Base-by-base conservation (phyloP, 2,888 invertebrate genomes). In the Trachelus stipa region DNA sequence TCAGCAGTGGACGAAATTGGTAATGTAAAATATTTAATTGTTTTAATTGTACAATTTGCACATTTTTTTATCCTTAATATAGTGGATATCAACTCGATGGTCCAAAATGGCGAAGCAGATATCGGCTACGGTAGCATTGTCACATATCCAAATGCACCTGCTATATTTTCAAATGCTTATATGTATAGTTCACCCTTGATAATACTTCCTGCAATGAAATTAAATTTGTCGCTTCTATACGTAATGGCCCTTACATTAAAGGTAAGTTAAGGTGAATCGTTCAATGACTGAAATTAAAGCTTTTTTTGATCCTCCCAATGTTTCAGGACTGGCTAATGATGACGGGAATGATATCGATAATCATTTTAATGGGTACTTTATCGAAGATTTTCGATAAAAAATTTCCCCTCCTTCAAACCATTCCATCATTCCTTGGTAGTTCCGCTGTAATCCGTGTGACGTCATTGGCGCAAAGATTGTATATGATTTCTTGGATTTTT, bases 91-190 rank as follows among this genome's bases (percentile, higher is more conserved):
- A 75, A 74, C 12, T 9, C 4, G 31, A 12, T 71, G 1, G 12
- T 75, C 9, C 1, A 23, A 12, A 56, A 69, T 40, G 40, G 71
- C 71, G n/a, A 69, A 23, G 33, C 69, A 37, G 75, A 77, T 30
- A 75, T 77, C 3, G 77, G 75, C 33, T 75, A 37, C 30, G 71
- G 75, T 30, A 68, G 71, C 33, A 30, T 77, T 31, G 77, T 33
- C n/a, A 11, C 12, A 0, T 1, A 31, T 71, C 11, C 15, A 31
- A 31, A 71, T 12, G 71, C 12, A 31, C 0, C 1, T 34, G 15
- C 34, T 23, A 15, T 34, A 4, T 71, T 71, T 23, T 33, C 71
- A 34, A 31, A 71, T 4, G 1, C 71, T 31, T 71, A 71, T 34
- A 71, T 71, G 71, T 71, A 33, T 23, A 34, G 71, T 34, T 9